Percentiles rank a stretch among this genome's conserved stretches.
Conservation (phyloP, 2,113 vertebrate species). For the Osmerus mordax region DNA sequence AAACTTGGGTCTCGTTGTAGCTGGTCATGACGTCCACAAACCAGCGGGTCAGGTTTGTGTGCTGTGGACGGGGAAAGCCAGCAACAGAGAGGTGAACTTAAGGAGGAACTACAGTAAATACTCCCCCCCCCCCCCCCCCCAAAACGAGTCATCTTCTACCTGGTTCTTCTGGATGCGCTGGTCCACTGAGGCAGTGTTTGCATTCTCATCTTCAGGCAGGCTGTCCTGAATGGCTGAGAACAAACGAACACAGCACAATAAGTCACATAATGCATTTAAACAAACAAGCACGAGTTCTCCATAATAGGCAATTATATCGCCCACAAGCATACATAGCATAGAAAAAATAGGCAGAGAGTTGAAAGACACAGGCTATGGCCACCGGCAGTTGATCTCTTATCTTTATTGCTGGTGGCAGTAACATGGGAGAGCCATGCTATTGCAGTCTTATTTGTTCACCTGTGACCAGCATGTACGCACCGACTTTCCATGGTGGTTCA, state of each 20-base stretch:
- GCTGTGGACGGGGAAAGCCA: conserved; percentile 59
- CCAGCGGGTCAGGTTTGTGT: conserved; percentile 81
- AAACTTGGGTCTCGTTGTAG: conserved; percentile 80
- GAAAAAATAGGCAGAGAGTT: neutral
- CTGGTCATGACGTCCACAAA: conserved; percentile 86
- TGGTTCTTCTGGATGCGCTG: conserved; percentile 85
- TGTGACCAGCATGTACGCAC: neutral
- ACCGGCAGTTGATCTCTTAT: neutral
- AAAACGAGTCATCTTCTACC: conserved; percentile 60
- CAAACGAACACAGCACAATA: neutral
- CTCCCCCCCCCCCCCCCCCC: neutral
- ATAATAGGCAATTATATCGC: neutral
- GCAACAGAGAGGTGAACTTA: neutral
- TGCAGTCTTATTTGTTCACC: neutral
- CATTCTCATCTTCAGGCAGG: conserved; percentile 66
- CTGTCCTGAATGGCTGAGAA: conserved; percentile 79
- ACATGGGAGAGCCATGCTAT: neutral
- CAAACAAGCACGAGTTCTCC: neutral
- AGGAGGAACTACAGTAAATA: neutral
- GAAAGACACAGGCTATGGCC: neutral
- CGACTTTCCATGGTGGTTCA: conserved; percentile 1
- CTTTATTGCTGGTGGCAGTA: neutral
- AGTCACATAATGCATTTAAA: neutral
- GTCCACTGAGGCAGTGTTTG: conserved; percentile 71
- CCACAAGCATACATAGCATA: neutral